Evolutionary conservation across 1,140 invertebrate species (phyloP), one percentile per base, ranked within the genome.

Genomic region (Laodelphax striatellus): DNA sequence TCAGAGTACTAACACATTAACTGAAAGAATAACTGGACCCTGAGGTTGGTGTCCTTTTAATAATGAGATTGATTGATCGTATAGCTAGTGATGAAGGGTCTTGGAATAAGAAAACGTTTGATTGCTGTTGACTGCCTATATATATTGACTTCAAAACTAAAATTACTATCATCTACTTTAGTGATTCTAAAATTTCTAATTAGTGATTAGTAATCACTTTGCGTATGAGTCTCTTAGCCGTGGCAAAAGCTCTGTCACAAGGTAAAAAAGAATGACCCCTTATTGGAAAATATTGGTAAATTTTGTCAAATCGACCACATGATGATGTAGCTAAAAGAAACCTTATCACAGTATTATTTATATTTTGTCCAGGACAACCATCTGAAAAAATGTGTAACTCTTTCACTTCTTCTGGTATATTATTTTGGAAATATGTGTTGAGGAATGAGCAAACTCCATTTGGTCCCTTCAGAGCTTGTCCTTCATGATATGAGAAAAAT

Each of bases 301-400:
- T 28, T 44, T 46, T 46, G 14, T 46, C 11, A 58, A 61, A 63
- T 56, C 53, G 50, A 21, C 42, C 38, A 42, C 24, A 38, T 61
- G 43, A 55, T 28, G 54, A 31, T 53, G 62, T 38, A 54, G 55
- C 46, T n/a, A 54, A 16, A 34, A 62, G 58, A 62, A 52, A 64
- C 42, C 57, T 53, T 42, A 62, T 43, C 17, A 64, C 19, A 31
- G 63, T 53, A 54, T 59, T 41, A 44, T 64, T 62, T 21, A 50
- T 53, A 46, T 62, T 64, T 59, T 62, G 63, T 38, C 60, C 60
- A 17, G 43, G 38, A 50, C 60, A 64, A 52, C 28, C 56, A 65
- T 71, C 24, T 52, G 61, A 61, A 69, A 68, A 58, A 16, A 67
- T 38, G 62, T 70, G 63, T 66, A 70, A 58, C 44, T 64, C 66